Conservation (phyloP, 1,140 invertebrate genomes). For the Arctopsyche grandis region DNA sequence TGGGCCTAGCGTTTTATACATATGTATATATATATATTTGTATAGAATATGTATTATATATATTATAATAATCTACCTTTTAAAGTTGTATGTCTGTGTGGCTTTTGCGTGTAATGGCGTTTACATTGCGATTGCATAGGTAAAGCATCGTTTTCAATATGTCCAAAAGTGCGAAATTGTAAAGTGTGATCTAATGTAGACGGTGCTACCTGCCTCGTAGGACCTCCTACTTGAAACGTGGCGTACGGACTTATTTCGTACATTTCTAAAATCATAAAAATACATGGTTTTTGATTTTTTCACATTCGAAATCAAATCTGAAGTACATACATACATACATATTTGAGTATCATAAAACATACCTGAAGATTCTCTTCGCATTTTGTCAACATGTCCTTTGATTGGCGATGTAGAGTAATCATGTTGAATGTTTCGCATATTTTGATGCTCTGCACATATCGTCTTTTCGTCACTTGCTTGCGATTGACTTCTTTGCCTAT, state of each 20-base stretch:
- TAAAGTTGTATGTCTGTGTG: slow-evolving; percentile 45
- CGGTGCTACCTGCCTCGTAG: slow-evolving; percentile 62
- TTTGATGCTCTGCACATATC: slow-evolving; percentile 72
- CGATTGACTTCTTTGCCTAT: slow-evolving; percentile 63
- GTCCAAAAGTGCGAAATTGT: slow-evolving; percentile 79
- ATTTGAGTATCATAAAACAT: not conserved
- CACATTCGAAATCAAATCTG: not conserved
- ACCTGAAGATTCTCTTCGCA: slow-evolving; percentile 51
- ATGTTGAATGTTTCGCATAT: slow-evolving; percentile 74
- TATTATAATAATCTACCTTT: no score
- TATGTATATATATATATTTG: no score
- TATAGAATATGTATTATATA: no score
- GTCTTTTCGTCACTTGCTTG: slow-evolving; percentile 69
- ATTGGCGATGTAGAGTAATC: slow-evolving; percentile 71
- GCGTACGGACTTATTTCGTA: slow-evolving; percentile 84
- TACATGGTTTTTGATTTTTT: not conserved
- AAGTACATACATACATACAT: no score
- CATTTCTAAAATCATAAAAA: slow-evolving; percentile 65
- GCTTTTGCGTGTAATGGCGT: slow-evolving; percentile 56
- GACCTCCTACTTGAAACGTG: slow-evolving; percentile 77
- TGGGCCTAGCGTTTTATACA: no score
- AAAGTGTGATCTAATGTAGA: slow-evolving; percentile 76
- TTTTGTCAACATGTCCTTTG: slow-evolving; percentile 58
- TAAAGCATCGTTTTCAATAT: slow-evolving; percentile 73
- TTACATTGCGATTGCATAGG: slow-evolving; percentile 60